These are phyloP conservation scores for Acanthisitta chloris DNA, from an alignment of 2,113 vertebrate genomes.

Conservation along the genomic window DNA sequence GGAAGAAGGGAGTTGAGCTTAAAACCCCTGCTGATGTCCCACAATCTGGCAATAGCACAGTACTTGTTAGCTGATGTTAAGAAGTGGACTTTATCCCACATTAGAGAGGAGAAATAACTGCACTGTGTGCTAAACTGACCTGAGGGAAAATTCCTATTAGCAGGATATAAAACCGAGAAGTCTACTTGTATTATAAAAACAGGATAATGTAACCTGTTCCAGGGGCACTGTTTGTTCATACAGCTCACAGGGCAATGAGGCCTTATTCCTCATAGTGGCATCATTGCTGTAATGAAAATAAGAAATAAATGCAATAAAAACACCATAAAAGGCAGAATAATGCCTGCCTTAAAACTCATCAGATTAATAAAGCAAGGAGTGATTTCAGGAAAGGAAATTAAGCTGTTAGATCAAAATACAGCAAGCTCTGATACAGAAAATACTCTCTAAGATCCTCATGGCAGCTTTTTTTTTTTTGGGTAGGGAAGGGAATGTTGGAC, in stretches of 20 bases:
- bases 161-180: constrained; percentile 8
- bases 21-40: background rate
- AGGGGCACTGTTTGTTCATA: background rate
- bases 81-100: background rate
- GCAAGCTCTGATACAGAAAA: background rate
- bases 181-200: constrained; percentile 3
- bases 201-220: background rate
- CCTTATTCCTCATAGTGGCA: background rate
- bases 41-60: background rate
- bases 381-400: constrained; percentile 37
- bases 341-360: background rate
- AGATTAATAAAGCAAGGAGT: constrained; percentile 40
- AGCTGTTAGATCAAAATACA: background rate
- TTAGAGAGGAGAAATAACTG: background rate
- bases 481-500: background rate
- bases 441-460: background rate
- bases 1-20: background rate
- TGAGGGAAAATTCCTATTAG: constrained; percentile 44
- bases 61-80: background rate
- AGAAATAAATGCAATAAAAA: constrained; percentile 28
- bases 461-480: background rate
- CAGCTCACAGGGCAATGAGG: background rate
- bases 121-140: background rate
- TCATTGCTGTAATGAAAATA: background rate
- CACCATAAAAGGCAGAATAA: background rate